A percentile compares a stretch with the other conserved stretches of the same genome.
Conservation (phyloP, 2,797 vertebrate species). For the Phalloptychus januarius region DNA sequence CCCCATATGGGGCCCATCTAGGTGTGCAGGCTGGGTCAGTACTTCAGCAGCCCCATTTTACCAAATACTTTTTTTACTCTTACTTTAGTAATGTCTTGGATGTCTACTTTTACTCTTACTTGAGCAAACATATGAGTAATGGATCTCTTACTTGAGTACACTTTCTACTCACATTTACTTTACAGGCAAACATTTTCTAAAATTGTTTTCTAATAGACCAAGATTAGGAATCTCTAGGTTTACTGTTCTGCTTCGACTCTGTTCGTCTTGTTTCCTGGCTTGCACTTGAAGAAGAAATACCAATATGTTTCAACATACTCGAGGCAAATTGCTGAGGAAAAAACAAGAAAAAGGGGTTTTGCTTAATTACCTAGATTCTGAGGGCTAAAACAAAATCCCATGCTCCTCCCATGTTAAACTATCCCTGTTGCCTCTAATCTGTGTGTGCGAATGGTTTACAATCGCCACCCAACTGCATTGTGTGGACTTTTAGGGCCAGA, state of each 20-base stretch:
- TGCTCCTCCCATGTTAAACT: not conserved
- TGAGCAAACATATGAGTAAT: too few species aligned
- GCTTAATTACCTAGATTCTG: not conserved
- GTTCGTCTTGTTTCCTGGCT: not conserved
- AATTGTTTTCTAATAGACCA: too few species aligned
- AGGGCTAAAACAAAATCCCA: not conserved
- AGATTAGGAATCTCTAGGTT: not conserved
- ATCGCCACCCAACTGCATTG: not conserved
- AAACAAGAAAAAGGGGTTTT: not conserved
- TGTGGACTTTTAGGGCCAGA: not conserved
- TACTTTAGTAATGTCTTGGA: too few species aligned
- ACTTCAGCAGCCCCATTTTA: too few species aligned
- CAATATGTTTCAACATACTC: not conserved
- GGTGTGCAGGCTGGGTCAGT: too few species aligned
- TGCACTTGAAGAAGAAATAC: not conserved
- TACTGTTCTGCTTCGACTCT: not conserved
- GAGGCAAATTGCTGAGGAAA: not conserved
- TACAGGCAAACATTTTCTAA: too few species aligned
- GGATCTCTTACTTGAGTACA: too few species aligned
- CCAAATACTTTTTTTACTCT: too few species aligned
- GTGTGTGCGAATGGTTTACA: not conserved
- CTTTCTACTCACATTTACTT: too few species aligned
- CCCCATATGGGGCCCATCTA: too few species aligned
- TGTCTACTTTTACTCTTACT: too few species aligned
- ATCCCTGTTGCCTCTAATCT: not conserved